Conservation (phyloP, 2,797 vertebrate genomes). For the Scleropages formosus region DNA sequence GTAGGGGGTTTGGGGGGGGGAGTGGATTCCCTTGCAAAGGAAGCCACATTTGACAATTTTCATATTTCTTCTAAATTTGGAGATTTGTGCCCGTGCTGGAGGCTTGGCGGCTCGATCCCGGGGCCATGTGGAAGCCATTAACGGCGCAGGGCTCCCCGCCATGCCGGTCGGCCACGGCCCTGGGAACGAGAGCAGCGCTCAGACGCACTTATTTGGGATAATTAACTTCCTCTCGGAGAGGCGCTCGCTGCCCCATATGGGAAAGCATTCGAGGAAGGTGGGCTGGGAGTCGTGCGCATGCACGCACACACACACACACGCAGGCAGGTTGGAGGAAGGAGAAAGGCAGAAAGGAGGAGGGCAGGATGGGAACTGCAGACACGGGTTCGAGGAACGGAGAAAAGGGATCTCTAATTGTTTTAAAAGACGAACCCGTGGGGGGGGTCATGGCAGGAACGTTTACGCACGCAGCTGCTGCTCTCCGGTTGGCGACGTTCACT, state of each 20-base stretch:
- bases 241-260: constrained; percentile 44
- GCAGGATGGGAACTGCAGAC: background rate
- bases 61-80: constrained; percentile 98
- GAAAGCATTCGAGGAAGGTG: constrained; percentile 43
- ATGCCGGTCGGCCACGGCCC: too few species aligned
- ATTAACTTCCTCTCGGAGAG: constrained; percentile 57
- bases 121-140: constrained; percentile 87
- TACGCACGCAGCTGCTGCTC: too few species aligned
- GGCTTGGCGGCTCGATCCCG: constrained; percentile 74
- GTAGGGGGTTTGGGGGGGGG: constrained; percentile 33
- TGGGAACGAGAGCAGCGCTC: constrained; percentile 65
- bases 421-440: too few species aligned
- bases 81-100: constrained; percentile 87
- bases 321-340: constrained; percentile 4
- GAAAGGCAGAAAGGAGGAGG: background rate
- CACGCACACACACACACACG: constrained; percentile 4
- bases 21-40: constrained; percentile 79
- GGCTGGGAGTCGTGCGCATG: constrained; percentile 36
- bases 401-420: constrained; percentile 19
- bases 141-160: constrained; percentile 50
- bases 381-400: too few species aligned
- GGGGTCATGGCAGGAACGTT: too few species aligned
- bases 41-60: constrained; percentile 89
- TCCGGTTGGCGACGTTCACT: too few species aligned
- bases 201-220: constrained; percentile 65